phyloP scores from a whole-genome alignment of 2,113 vertebrate genomes.

The Paralichthys olivaceus region DNA sequence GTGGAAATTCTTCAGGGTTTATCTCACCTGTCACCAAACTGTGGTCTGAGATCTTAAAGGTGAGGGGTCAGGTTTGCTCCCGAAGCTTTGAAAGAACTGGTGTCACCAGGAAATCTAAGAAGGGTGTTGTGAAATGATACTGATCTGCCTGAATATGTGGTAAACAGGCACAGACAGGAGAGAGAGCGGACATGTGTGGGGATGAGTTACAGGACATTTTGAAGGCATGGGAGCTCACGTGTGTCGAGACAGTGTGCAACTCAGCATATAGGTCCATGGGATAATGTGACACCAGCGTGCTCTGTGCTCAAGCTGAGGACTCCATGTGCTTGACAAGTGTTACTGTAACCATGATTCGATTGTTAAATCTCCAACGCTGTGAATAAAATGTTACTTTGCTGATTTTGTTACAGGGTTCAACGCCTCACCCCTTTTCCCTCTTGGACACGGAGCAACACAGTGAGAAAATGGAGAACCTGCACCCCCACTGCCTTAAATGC shows the following conservation, averaged over 20 bases:
- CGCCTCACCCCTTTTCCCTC: neutral
- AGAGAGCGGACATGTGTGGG: slow-evolving; percentile 2
- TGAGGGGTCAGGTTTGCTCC: slow-evolving; percentile 49
- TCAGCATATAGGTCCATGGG: neutral
- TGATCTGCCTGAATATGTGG: slow-evolving; percentile 31
- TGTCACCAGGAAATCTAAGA: slow-evolving; percentile 66
- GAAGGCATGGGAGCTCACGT: neutral
- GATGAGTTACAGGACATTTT: slow-evolving; percentile 25
- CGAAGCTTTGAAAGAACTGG: slow-evolving; percentile 24
- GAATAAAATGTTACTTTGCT: neutral
- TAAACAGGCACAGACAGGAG: slow-evolving; percentile 31
- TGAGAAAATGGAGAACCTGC: slow-evolving; percentile 89
- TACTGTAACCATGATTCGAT: neutral
- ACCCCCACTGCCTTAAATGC: slow-evolving; percentile 94
- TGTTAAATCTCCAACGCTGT: neutral
- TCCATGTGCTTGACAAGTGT: neutral
- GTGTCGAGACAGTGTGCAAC: neutral
- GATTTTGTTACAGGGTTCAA: slow-evolving; percentile 49
- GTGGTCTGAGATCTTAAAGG: neutral
- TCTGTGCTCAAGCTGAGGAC: neutral
- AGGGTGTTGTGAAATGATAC: slow-evolving; percentile 73
- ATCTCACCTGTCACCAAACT: neutral
- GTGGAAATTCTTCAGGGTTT: neutral
- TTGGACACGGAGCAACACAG: neutral
- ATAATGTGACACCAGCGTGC: slow-evolving; percentile 16